These are phyloP conservation scores for Sternotherus odoratus DNA, from an alignment of 2,797 vertebrate species.

Conservation along the genomic window DNA sequence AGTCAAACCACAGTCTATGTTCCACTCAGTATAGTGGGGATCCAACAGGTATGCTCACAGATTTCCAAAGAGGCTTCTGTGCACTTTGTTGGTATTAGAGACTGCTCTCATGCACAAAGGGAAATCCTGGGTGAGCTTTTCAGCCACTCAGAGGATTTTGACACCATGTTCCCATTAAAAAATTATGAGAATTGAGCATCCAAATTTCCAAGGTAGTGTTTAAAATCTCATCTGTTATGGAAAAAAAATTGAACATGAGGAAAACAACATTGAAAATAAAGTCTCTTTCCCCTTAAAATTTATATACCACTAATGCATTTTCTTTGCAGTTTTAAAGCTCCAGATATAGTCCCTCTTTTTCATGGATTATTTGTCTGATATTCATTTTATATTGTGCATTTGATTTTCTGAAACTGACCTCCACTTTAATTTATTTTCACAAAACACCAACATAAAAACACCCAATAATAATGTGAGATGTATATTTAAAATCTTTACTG, in stretches of 20 bases:
- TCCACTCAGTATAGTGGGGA: not conserved
- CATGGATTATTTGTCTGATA: not conserved
- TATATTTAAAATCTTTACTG: not conserved
- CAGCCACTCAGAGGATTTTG: slow-evolving; percentile 38
- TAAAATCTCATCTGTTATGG: slow-evolving; percentile 39
- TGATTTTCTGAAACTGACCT: not conserved
- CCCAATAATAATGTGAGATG: not conserved
- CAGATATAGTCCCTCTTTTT: not conserved
- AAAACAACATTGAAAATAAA: slow-evolving; percentile 55
- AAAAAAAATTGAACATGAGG: slow-evolving; percentile 8
- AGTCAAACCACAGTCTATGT: not conserved
- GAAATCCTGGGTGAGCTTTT: slow-evolving; percentile 37
- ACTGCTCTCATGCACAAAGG: slow-evolving; percentile 28
- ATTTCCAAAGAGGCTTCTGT: slow-evolving; percentile 15
- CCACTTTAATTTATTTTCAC: not conserved
- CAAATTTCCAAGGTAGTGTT: slow-evolving; percentile 48
- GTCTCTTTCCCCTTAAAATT: not conserved
- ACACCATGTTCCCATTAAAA: slow-evolving; percentile 54
- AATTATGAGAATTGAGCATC: slow-evolving; percentile 55
- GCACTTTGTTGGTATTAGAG: slow-evolving; percentile 27
- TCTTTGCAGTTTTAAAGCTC: not conserved
- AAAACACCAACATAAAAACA: not conserved
- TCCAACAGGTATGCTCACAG: not conserved
- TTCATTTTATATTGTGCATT: slow-evolving; percentile 2
- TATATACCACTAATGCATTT: not conserved